Conservation (phyloP, 2,113 vertebrate genomes). For the Puntigrus tetrazona region DNA sequence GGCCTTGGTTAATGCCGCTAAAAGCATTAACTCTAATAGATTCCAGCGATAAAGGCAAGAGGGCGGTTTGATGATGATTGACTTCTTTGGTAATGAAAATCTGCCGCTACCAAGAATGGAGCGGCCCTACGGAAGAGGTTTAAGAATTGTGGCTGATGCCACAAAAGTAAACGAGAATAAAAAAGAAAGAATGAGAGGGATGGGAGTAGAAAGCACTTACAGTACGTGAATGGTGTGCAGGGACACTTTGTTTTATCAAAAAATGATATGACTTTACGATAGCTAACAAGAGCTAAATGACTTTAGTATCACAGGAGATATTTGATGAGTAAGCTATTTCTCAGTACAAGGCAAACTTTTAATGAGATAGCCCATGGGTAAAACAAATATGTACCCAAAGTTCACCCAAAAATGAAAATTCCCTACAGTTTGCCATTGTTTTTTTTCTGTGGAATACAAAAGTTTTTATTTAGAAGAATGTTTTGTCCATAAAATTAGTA, state of each 20-base stretch:
- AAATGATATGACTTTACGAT: background rate
- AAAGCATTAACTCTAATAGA: conserved; percentile 58
- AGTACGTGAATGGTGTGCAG: conserved; percentile 9
- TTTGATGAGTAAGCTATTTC: background rate
- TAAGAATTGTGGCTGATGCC: conserved; percentile 33
- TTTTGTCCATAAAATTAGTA: background rate
- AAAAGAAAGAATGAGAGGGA: conserved; percentile 11
- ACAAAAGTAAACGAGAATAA: conserved; percentile 48
- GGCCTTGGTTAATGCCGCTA: conserved; percentile 52
- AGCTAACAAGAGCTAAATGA: conserved; percentile 5
- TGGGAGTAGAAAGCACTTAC: background rate
- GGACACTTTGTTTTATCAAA: conserved; percentile 3
- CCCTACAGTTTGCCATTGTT: background rate
- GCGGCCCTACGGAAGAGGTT: conserved; percentile 53
- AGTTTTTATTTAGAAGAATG: background rate
- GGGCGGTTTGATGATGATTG: conserved; percentile 72
- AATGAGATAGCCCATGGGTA: background rate
- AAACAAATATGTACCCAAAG: background rate
- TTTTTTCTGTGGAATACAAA: background rate
- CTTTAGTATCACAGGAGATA: background rate
- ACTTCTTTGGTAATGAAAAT: conserved; percentile 76
- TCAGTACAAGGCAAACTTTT: background rate
- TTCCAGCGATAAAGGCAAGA: conserved; percentile 58
- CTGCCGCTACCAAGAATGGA: conserved; percentile 64
- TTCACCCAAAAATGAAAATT: background rate